Base-by-base conservation (phyloP, 2,113 vertebrate species). In the Amphilophus citrinellus region DNA sequence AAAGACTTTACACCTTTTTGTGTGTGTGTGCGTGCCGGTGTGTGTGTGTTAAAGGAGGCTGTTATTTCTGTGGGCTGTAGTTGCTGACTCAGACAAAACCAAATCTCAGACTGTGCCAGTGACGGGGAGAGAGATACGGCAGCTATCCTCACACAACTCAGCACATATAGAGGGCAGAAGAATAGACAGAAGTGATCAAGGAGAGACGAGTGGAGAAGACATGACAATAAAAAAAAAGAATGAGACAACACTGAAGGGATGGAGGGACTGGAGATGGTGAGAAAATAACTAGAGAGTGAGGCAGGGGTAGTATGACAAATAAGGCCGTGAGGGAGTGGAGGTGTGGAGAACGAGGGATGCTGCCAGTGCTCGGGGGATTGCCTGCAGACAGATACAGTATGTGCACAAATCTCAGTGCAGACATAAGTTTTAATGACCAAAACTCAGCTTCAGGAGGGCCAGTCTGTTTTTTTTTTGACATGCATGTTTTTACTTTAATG, bases 61-160 rank as follows among this genome's bases (percentile, higher is more conserved):
- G 50, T 18, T 75, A 57, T 77, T 7, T 15, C 30, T 32, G 39
- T 59, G 57, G 57, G 56, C 65, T 18, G 3, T 39, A 22, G 68
- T 15, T 76, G 89, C 79, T 87, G 84, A 87, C 81, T 84, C 63
- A 4, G 24, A 30, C n/a, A 57, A 71, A 90, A 57, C 44, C 14
- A 44, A 24, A 42, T n/a, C 57, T 77, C 62, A 50, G 71, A 81
- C 71, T 50, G 60, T 80, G 71, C 63, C 71, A 78, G 50, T 15
- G 44, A 63, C 7, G 6, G 37, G 60, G 44, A 77, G 53, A 65
- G 27, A 75, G 66, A 47, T 20, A 50, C 80, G 61, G 22, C 57
- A 58, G 27, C 80, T 56, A 65, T 77, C 35, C 10, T 80, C 62
- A 85, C 81, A 63, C 18, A 61, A 47, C 30, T 76, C 24, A 14